Evolutionary conservation across 1,140 invertebrate species (phyloP).

Genomic region (Phenacoccus solenopsis): DNA sequence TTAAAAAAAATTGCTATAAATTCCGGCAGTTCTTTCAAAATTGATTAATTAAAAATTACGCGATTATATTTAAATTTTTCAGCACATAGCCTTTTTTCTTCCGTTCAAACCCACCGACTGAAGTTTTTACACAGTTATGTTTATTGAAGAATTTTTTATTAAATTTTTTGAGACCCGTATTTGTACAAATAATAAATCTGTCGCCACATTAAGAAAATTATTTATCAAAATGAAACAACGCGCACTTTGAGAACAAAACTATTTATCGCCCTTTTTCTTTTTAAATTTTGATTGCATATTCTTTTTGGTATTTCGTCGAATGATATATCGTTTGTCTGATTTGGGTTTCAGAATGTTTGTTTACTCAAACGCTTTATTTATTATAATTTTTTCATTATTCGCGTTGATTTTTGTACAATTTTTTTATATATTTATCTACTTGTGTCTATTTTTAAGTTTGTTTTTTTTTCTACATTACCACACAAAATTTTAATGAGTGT

Average conservation of each 20-base stretch:
- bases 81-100: no score
- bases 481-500: neutral
- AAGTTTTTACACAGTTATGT: neutral
- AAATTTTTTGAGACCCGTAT: no score
- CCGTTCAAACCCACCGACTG: neutral
- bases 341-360: no score
- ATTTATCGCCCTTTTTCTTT: neutral
- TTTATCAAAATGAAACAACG: no score
- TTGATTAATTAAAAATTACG: no score
- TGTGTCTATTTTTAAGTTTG: neutral
- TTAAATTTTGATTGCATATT: neutral
- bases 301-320: neutral
- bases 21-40: no score
- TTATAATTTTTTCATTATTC: neutral
- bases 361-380: neutral
- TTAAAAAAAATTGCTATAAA: no score
- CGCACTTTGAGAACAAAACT: no score
- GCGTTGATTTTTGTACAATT: slow-evolving; percentile 2
- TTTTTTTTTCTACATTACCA: no score
- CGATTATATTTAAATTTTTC: no score
- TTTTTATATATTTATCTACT: neutral
- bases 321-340: neutral
- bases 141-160: neutral
- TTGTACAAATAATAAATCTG: no score
- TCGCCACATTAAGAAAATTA: no score